Percentiles rank a stretch among this genome's conserved stretches.
phyloP scores from a whole-genome alignment of 2,888 invertebrate species.

The Embidobia sp. region DNA sequence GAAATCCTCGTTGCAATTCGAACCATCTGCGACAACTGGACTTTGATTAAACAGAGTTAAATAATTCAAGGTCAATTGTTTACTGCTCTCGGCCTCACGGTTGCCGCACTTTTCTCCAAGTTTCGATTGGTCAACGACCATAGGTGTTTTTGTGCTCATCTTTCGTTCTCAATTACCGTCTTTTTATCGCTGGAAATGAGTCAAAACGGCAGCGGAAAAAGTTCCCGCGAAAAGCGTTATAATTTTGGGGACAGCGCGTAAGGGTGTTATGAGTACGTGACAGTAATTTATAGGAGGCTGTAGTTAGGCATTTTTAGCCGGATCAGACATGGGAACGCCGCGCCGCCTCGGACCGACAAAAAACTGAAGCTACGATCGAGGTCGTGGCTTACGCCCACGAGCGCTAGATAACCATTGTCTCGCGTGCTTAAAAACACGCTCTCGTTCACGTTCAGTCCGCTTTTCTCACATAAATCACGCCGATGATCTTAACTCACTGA shows the following conservation, averaged over 20 bases:
- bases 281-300: conserved; percentile 76
- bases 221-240: conserved; percentile 1
- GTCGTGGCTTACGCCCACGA: conserved; percentile 72
- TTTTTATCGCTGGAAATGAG: conserved; percentile 1
- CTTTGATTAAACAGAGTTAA: no score
- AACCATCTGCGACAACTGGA: no score
- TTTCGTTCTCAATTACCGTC: not conserved
- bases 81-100: no score
- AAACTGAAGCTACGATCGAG: conserved; percentile 75
- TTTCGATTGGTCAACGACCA: not conserved
- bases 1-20: no score
- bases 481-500: conserved; percentile 60
- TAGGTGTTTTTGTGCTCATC: not conserved
- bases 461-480: conserved; percentile 76
- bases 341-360: conserved; percentile 71
- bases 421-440: conserved; percentile 73
- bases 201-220: conserved; percentile 21
- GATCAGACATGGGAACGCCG: conserved; percentile 75
- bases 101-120: no score
- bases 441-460: conserved; percentile 71
- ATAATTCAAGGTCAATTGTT: no score
- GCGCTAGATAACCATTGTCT: conserved; percentile 72
- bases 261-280: conserved; percentile 72
- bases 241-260: conserved; percentile 48
- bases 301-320: conserved; percentile 73